A percentile compares a stretch with the other conserved stretches of the same genome.
These are phyloP conservation scores for Pipistrellus kuhlii DNA, from an alignment of 2,797 vertebrate genomes.

Conservation along the genomic window DNA sequence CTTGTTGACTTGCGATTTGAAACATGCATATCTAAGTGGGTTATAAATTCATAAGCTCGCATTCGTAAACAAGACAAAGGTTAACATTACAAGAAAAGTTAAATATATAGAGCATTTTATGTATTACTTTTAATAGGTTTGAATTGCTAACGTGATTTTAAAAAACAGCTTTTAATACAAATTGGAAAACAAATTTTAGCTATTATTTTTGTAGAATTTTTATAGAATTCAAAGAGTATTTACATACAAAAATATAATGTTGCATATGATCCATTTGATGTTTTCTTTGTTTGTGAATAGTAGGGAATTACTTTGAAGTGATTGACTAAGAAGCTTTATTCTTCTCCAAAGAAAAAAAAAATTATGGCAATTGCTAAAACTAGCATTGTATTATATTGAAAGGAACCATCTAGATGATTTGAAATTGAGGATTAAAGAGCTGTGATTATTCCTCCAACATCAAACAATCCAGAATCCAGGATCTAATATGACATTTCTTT, in stretches of 20 bases:
- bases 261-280: neutral
- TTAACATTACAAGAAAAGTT: slow-evolving; percentile 68
- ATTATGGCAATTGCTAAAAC: neutral
- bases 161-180: slow-evolving; percentile 37
- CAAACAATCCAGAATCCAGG: neutral
- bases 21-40: slow-evolving; percentile 85
- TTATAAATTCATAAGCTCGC: slow-evolving; percentile 82
- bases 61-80: slow-evolving; percentile 82
- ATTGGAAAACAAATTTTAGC: neutral
- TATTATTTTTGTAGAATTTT: neutral
- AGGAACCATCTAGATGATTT: neutral
- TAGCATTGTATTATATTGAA: neutral
- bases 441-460: neutral
- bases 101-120: slow-evolving; percentile 45
- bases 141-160: slow-evolving; percentile 59
- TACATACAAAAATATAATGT: slow-evolving; percentile 15
- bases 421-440: neutral
- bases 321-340: neutral
- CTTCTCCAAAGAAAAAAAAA: neutral
- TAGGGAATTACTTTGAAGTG: slow-evolving; percentile 40
- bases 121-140: slow-evolving; percentile 45
- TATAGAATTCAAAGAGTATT: neutral
- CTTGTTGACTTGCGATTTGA: slow-evolving; percentile 84
- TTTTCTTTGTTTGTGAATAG: slow-evolving; percentile 39
- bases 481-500: neutral